Base-by-base conservation (phyloP, 2,797 vertebrate genomes). In the Amblyraja radiata region DNA sequence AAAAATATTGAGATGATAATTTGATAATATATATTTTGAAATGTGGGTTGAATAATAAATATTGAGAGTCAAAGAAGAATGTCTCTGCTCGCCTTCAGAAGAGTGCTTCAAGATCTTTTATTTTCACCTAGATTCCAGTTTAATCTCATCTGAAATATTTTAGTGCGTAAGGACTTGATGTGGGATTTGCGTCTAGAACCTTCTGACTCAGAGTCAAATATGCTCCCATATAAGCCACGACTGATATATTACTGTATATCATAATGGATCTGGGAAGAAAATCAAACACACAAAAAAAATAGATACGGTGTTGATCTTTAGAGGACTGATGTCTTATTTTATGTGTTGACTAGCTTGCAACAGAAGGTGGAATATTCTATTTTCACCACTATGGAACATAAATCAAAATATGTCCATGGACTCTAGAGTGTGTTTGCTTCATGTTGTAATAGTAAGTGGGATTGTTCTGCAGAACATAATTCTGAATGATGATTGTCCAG, bases 271-370 rank as follows among this genome's bases (percentile, higher is more conserved):
- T 36, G n/a, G n/a, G 28, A 68, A 68, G n/a, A 5, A 36, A 86
- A 88, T 61, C 65, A 2, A 36, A 68, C 65, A 68, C n/a, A 36
- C 7, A 88, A 65, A 32, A 65, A 68, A 36, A 36, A 36, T 21
- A 32, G 32, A 88, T 65, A 36, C 39, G 68, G 18, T 68, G 68
- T 88, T 88, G 63, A 88, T 68, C 61, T 88, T 88, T 88, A n/a
- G 84, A 68, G n/a, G 63, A 68, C n/a, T 88, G 84, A 68, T 21
- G n/a, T 88, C 63, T 88, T 68, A 88, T 88, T 36, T 88, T 88
- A 23, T 68, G 16, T 36, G 63, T 8, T 68, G 84, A 36, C 84
- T 36, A 68, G 84, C 16, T 68, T 68, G 65, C 21, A 88, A n/a
- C 84, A 88, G 14, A 68, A 68, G 32, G 84, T 88, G 61, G 16